phyloP scores from a whole-genome alignment of 2,797 vertebrate genomes.

The Paguma larvata region DNA sequence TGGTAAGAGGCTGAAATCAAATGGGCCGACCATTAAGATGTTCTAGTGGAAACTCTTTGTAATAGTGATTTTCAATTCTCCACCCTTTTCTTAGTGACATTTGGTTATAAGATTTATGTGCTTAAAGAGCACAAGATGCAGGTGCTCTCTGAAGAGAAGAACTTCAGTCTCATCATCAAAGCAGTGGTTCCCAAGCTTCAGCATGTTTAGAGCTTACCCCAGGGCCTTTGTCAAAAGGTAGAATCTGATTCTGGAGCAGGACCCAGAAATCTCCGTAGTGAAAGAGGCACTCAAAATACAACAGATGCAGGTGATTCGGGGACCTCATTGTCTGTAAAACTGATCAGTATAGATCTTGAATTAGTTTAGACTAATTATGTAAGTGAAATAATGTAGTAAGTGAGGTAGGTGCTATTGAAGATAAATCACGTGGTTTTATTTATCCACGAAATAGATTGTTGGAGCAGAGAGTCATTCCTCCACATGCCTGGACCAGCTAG shows the following conservation, averaged over 20 bases:
- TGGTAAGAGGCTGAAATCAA: conserved; percentile 61
- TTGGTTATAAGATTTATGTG: conserved; percentile 44
- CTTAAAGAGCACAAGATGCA: background rate
- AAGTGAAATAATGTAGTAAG: background rate
- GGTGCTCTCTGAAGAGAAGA: background rate
- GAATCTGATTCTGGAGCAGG: background rate
- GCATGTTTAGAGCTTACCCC: background rate
- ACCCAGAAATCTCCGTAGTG: background rate
- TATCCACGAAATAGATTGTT: background rate
- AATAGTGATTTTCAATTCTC: conserved; percentile 55
- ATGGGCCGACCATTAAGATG: conserved; percentile 15
- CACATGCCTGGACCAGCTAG: background rate
- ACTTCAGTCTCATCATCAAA: background rate
- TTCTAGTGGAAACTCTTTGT: background rate
- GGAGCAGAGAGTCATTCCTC: background rate
- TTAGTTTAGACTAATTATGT: background rate
- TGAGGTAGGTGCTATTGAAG: background rate
- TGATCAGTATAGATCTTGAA: conserved; percentile 2
- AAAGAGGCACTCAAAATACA: background rate
- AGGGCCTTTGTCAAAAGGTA: background rate
- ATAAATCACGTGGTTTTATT: conserved; percentile 13
- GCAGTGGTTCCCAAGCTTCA: background rate
- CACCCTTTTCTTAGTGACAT: background rate
- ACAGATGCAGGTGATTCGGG: background rate
- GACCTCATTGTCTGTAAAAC: background rate